Evolutionary conservation across 2,113 vertebrate species (phyloP).

Genomic region (Stercorarius parasiticus): DNA sequence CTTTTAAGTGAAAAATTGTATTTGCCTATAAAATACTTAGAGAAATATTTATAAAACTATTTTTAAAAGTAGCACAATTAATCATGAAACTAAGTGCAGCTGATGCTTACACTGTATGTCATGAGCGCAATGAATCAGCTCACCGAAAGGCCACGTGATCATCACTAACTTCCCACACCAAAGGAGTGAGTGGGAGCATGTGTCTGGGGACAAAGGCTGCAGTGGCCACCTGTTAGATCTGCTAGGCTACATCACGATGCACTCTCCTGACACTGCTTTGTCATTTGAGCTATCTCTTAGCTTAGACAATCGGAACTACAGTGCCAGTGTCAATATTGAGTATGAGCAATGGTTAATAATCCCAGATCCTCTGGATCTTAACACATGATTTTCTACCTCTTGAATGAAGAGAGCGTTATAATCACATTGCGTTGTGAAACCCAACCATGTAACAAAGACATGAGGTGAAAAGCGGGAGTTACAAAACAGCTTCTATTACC

Average conservation of each 20-base stretch:
- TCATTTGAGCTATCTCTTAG: neutral
- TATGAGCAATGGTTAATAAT: fast-evolving
- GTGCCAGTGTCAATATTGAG: neutral
- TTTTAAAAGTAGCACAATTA: neutral
- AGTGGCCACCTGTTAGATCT: neutral
- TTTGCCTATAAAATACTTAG: neutral
- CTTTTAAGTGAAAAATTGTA: neutral
- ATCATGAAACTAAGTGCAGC: neutral
- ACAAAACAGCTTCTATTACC: neutral
- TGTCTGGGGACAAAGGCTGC: neutral
- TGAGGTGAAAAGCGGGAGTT: neutral
- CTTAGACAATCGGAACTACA: neutral
- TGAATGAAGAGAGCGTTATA: neutral
- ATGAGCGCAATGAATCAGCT: neutral
- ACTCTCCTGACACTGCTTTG: neutral
- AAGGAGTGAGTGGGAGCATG: fast-evolving
- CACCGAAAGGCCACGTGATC: neutral
- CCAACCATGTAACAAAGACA: neutral
- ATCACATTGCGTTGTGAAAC: neutral
- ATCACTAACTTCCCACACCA: neutral
- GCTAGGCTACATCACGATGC: neutral
- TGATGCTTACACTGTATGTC: neutral
- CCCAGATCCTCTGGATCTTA: neutral
- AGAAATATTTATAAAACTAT: neutral
- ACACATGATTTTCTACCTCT: neutral